Percentiles rank a stretch among this genome's conserved stretches.
phyloP scores from a whole-genome alignment of 2,113 vertebrate species.

The Daubentonia madagascariensis region DNA sequence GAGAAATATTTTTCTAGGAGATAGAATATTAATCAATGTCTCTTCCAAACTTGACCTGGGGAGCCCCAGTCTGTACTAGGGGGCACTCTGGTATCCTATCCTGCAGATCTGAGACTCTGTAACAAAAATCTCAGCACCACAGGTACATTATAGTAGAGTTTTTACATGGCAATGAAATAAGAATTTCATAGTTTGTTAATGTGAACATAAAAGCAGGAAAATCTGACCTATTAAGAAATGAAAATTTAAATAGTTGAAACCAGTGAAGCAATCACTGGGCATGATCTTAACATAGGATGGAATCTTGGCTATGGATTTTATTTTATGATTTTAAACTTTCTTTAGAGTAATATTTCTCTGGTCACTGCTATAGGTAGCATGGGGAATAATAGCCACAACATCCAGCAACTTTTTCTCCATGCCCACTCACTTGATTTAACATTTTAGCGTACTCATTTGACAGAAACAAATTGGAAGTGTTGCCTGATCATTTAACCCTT shows the following conservation, averaged over 20 bases:
- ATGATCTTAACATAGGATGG: neutral
- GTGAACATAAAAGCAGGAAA: neutral
- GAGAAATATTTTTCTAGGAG: neutral
- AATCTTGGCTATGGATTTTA: neutral
- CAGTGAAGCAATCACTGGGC: neutral
- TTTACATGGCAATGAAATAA: neutral
- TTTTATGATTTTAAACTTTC: neutral
- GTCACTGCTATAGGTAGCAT: neutral
- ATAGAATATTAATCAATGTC: neutral
- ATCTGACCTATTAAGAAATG: neutral
- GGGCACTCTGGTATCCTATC: neutral
- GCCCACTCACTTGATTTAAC: neutral
- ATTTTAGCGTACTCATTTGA: neutral
- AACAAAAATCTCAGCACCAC: neutral
- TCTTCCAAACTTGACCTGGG: neutral
- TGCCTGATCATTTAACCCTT: neutral
- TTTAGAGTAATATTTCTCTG: neutral
- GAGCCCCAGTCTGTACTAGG: neutral
- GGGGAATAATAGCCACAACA: neutral
- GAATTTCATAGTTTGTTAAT: neutral
- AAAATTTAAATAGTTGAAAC: neutral
- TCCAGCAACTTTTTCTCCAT: neutral
- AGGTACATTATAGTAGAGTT: neutral
- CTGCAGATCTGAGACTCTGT: neutral
- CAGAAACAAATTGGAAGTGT: neutral